Base-by-base conservation (phyloP, 2,797 vertebrate genomes). In the Pangasius mekongensis region DNA sequence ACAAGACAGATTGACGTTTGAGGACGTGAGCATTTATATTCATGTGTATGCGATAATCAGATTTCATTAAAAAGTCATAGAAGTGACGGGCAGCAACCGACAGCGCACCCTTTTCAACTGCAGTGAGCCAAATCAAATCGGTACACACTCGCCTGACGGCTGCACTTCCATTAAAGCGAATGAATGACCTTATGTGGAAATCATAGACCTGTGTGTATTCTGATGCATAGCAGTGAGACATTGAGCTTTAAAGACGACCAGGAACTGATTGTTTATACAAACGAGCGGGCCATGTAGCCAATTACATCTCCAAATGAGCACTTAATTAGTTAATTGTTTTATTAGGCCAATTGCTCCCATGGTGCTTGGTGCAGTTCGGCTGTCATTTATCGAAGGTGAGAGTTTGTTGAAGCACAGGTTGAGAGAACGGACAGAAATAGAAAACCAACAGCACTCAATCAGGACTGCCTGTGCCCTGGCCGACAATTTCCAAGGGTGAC, bases 241-340 rank as follows among this genome's bases (percentile, higher is more conserved):
- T 43, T 22, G 27, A 66, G 20, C 73, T 84, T 88, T 83, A 91
- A 91, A 89, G 78, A 83, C 90, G 86, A 77, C 90, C 88, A 85
- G 92, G 92, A 66, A 69, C 83, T 87, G 93, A 95, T 95, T 95
- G 94, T 95, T 94, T 94, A 93, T 93, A 94, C 93, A 95, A 95
- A 95, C 93, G 93, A 95, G 92, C 92, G 91, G 85, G 94, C 94
- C 91, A 22, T 95, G 95, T 95, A 94, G 89, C 94, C 95, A 93
- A 90, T 96, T 96, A 96, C 87, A 82, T 89, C 89, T 91, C 92
- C 91, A 95, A 96, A 96, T 85, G 66, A 96, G 94, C 91, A 89
- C 93, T 94, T 96, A 95, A 96, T 96, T 94, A 94, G 94, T 95
- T 95, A 96, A 96, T 96, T 95, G 95, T 93, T 94, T 94, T 94